Conservation (phyloP, 2,888 invertebrate species). For the Nephrotoma flavescens region DNA sequence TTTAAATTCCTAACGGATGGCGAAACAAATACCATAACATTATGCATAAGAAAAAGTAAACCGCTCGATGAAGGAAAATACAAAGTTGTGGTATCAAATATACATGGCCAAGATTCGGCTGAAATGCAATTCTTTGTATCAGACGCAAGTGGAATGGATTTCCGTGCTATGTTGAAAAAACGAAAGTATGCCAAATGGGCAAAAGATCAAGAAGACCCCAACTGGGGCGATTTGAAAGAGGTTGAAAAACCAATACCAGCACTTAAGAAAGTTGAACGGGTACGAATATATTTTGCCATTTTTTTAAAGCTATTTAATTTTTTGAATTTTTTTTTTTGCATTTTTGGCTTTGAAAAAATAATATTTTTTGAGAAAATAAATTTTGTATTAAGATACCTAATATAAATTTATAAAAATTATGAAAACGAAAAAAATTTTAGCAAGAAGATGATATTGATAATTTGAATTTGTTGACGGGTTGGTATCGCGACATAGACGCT, state of each 20-base stretch:
- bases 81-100: conserved; percentile 81
- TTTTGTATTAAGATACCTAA: neutral
- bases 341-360: neutral
- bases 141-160: conserved; percentile 96
- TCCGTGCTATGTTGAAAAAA: conserved; percentile 95
- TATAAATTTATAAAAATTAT: neutral
- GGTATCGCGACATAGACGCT: conserved; percentile 40
- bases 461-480: conserved; percentile 38
- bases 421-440: neutral
- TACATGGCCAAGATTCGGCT: conserved; percentile 89
- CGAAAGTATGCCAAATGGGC: conserved; percentile 90
- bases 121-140: conserved; percentile 95
- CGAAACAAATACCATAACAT: conserved; percentile 77
- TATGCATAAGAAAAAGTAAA: conserved; percentile 92
- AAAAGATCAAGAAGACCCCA: conserved; percentile 77
- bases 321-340: neutral
- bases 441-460: neutral
- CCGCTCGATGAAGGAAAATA: conserved; percentile 96
- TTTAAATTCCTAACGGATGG: conserved; percentile 93
- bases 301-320: neutral
- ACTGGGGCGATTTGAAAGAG: conserved; percentile 89
- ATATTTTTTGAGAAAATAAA: neutral
- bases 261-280: conserved; percentile 88
- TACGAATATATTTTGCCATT: conserved; percentile 34
- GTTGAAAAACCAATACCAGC: conserved; percentile 73